These are phyloP conservation scores for Drosophila aff. DNA, from an alignment of 1,140 invertebrate genomes.

Conservation along the genomic window DNA sequence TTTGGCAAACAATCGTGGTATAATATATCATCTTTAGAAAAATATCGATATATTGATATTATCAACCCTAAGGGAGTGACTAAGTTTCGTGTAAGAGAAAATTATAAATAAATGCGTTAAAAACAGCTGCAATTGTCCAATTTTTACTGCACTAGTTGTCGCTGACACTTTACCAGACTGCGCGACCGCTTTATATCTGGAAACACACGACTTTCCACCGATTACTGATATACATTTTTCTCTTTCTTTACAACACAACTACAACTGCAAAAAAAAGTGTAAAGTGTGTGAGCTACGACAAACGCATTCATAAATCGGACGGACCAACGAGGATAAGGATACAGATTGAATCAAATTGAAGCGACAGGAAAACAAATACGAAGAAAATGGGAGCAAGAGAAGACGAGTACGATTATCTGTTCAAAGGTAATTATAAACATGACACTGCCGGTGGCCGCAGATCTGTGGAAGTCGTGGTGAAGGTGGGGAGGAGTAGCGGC, in stretches of 20 bases:
- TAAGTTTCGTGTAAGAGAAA: conserved; percentile 78
- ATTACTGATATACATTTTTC: conserved; percentile 72
- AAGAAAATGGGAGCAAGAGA: conserved; percentile 96
- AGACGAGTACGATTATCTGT: conserved; percentile 99
- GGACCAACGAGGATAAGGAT: conserved; percentile 29
- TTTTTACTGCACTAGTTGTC: conserved; percentile 29
- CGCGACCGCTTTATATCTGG: not conserved
- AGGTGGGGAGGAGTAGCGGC: conserved; percentile 30
- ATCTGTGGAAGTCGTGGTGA: conserved; percentile 7
- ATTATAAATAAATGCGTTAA: conserved; percentile 72
- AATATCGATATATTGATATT: too few species aligned
- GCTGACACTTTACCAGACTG: conserved; percentile 5
- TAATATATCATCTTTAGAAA: too few species aligned
- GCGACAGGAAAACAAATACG: conserved; percentile 46
- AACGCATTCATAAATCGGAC: conserved; percentile 63
- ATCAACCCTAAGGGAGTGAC: conserved; percentile 56
- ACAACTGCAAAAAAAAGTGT: conserved; percentile 78
- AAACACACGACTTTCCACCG: conserved; percentile 21
- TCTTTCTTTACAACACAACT: conserved; percentile 74
- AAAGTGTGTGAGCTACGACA: conserved; percentile 73
- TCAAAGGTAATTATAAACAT: conserved; percentile 94
- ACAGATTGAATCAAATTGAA: conserved; percentile 28
- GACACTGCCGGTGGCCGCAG: conserved; percentile 26
- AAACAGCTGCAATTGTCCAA: conserved; percentile 39
- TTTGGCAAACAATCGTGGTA: too few species aligned